Evolutionary conservation across 2,888 invertebrate species (phyloP).

Genomic region (Calliscelio sp.): DNA sequence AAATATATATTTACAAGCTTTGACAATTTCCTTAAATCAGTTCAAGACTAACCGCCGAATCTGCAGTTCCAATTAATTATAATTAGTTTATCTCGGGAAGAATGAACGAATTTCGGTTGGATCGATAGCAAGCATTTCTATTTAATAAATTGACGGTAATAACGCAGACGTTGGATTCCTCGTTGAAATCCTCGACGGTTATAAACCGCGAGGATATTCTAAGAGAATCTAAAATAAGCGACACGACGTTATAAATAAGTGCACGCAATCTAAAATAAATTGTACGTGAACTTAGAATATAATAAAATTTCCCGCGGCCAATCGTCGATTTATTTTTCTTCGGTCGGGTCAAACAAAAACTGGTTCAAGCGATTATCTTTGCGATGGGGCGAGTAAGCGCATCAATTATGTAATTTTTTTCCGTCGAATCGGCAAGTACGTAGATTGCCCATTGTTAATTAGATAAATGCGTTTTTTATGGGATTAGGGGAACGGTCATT

Average conservation of each 20-base stretch:
- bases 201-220: conserved; percentile 43
- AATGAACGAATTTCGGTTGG: too few relatives aligned
- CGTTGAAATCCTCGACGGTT: conserved; percentile 41
- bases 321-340: conserved; percentile 7
- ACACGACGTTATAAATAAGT: conserved; percentile 53
- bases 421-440: not conserved
- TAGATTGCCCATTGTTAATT: not conserved
- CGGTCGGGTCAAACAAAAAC: conserved; percentile 10
- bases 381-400: not conserved
- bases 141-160: conserved; percentile 27
- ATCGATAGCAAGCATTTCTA: too few relatives aligned
- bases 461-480: conserved; percentile 10
- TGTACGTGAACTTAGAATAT: conserved; percentile 38
- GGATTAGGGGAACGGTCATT: not conserved
- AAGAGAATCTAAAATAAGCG: conserved; percentile 46
- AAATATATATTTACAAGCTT: too few relatives aligned
- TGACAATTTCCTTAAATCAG: too few relatives aligned
- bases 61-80: too few relatives aligned
- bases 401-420: conserved; percentile 23
- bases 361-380: conserved; percentile 2
- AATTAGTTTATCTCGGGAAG: too few relatives aligned
- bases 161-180: conserved; percentile 27
- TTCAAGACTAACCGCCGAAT: too few relatives aligned
- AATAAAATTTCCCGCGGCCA: conserved; percentile 17
- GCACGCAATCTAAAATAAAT: conserved; percentile 53